phyloP scores from a whole-genome alignment of 1,140 invertebrate species.

The Tetramorium parvispinum region DNA sequence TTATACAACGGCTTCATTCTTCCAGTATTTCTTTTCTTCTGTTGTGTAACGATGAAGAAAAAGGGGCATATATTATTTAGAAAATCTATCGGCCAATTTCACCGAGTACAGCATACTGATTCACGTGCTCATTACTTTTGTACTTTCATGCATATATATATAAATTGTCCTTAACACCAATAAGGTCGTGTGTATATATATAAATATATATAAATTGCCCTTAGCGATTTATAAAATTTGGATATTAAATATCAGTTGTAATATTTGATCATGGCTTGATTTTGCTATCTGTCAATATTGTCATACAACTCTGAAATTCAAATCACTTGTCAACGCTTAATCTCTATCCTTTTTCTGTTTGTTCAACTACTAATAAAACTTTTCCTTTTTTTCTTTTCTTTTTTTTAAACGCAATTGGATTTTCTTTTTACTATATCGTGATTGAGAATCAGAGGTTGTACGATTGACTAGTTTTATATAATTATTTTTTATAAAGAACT shows the following conservation, averaged over 20 bases:
- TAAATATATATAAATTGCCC: constrained; percentile 34
- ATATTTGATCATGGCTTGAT: constrained; percentile 83
- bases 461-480: constrained; percentile 86
- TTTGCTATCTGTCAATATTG: constrained; percentile 82
- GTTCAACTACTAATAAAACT: constrained; percentile 55
- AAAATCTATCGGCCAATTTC: constrained; percentile 53
- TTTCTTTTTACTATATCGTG: constrained; percentile 80
- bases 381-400: constrained; percentile 63
- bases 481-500: constrained; percentile 86
- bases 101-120: constrained; percentile 54
- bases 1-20: constrained; percentile 82
- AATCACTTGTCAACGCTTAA: constrained; percentile 76
- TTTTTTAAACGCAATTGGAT: constrained; percentile 71
- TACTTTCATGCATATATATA: constrained; percentile 61
- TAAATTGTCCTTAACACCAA: constrained; percentile 68
- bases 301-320: constrained; percentile 85
- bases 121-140: constrained; percentile 69
- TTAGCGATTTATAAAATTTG: constrained; percentile 65
- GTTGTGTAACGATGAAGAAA: constrained; percentile 61
- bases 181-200: constrained; percentile 48
- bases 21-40: constrained; percentile 74
- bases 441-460: constrained; percentile 84
- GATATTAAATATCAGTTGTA: constrained; percentile 69
- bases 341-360: constrained; percentile 56
- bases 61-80: constrained; percentile 61